A percentile compares a stretch with the other conserved stretches of the same genome.
Conservation (phyloP, 2,113 vertebrate genomes). For the Microtus oregoni region DNA sequence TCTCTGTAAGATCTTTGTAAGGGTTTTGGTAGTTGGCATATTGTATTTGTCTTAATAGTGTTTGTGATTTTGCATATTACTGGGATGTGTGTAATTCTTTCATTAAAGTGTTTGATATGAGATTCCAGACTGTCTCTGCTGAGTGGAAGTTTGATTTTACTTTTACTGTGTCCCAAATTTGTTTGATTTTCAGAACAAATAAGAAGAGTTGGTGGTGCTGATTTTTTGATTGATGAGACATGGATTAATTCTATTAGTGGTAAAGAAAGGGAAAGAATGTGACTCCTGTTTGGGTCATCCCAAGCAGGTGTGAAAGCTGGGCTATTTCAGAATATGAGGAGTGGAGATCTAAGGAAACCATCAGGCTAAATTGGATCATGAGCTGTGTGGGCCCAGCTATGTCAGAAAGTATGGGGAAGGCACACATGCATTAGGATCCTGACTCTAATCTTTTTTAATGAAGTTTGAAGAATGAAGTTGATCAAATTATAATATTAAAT, state of each 20-base stretch:
- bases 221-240: not conserved
- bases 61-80: not conserved
- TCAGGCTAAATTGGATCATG: not conserved
- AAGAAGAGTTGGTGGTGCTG: not conserved
- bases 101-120: not conserved
- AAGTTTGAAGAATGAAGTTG: slow-evolving; percentile 4
- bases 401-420: not conserved
- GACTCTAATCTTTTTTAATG: not conserved
- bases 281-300: not conserved
- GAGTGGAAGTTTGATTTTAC: not conserved
- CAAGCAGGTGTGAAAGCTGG: not conserved
- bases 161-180: not conserved
- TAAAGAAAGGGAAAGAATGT: not conserved
- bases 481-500: not conserved
- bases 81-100: not conserved
- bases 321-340: not conserved
- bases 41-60: not conserved
- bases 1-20: not conserved
- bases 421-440: not conserved
- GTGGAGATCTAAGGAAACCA: not conserved
- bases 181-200: not conserved
- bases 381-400: not conserved
- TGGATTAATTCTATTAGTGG: not conserved
- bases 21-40: not conserved
- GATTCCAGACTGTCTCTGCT: not conserved